Base-by-base conservation (phyloP, 2,113 vertebrate species). In the Hemibagrus wyckioides region DNA sequence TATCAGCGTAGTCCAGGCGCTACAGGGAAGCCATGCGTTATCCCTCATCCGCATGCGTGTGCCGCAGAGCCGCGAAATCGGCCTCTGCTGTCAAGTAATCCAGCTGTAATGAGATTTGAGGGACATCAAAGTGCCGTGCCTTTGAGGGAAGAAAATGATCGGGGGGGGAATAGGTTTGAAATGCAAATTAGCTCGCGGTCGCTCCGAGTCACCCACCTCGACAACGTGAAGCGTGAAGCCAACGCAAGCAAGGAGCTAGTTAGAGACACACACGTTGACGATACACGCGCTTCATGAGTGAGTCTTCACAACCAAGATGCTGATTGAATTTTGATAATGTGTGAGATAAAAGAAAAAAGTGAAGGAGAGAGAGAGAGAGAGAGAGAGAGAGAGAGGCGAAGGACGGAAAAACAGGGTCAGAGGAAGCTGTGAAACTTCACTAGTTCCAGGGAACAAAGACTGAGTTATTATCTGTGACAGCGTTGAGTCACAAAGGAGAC, bases 91-190 rank as follows among this genome's bases (percentile, higher is more conserved):
- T 86, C 79, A 65, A 89, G 90, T 91, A 89, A 91, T 88, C 82
- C 76, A 41, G 65, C 81, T 76, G 88, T 95, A 95, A 96, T 95
- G 93, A 95, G 94, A 95, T 96, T 95, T 94, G 91, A 93, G 92
- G 91, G 91, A 94, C 93, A 94, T 95, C 94, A 95, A 94, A 94
- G 94, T 91, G 89, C 88, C 83, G 85, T 89, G 92, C 87, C 89
- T 94, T 93, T 92, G 90, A 93, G 90, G 90, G 85, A 88, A 67
- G 36, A 91, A 91, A 92, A 85, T 92, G 91, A 94, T 91, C 10
- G 57, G 93, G 89, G 92, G 93, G 89, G 92, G 92, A 94, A 92
- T 87, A 90, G 89, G 90, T 90, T 90, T 41, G 85, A 94, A 93
- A 95, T 95, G 93, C 92, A 94, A 94, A 95, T 93, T 83, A 83